These are phyloP conservation scores for Chrysotoxum bicinctum DNA, from an alignment of 2,888 invertebrate genomes.

Conservation along the genomic window DNA sequence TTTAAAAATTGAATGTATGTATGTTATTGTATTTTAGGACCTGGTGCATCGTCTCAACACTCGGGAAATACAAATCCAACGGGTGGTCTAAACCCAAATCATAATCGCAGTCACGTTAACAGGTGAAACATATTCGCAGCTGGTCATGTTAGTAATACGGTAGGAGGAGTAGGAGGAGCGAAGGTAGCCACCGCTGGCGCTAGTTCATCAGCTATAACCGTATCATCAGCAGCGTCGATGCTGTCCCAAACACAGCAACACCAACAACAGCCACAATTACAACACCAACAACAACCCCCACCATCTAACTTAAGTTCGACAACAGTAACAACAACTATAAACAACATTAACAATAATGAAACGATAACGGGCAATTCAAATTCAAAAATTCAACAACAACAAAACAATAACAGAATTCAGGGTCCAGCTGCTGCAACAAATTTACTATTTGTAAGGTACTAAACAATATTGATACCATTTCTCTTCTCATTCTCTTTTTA, in stretches of 20 bases:
- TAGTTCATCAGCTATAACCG: slow-evolving; percentile 71
- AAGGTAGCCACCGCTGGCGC: slow-evolving; percentile 56
- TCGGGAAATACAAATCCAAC: slow-evolving; percentile 75
- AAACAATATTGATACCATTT: slow-evolving; percentile 69
- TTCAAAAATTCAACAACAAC: slow-evolving; percentile 68
- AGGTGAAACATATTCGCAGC: slow-evolving; percentile 80
- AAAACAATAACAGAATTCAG: slow-evolving; percentile 77
- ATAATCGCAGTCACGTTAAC: slow-evolving; percentile 81
- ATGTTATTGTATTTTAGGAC: slow-evolving; percentile 63
- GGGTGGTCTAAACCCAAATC: slow-evolving; percentile 79
- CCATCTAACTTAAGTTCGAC: slow-evolving; percentile 73
- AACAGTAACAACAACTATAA: slow-evolving; percentile 70
- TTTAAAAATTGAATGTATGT: background rate
- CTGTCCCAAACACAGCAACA: slow-evolving; percentile 65
- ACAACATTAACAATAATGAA: slow-evolving; percentile 70
- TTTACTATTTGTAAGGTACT: slow-evolving; percentile 81
- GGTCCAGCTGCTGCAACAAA: slow-evolving; percentile 78
- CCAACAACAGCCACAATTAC: slow-evolving; percentile 72
- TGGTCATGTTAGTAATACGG: slow-evolving; percentile 74
- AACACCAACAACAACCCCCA: slow-evolving; percentile 74
- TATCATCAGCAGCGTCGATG: slow-evolving; percentile 68
- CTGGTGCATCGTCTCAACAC: slow-evolving; percentile 74
- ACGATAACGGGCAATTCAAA: slow-evolving; percentile 72
- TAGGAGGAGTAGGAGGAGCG: slow-evolving; percentile 64
- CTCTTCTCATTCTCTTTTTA: background rate